Percentiles rank a stretch among this genome's conserved stretches.
These are phyloP conservation scores for Drosophila nasuta DNA, from an alignment of 1,140 invertebrate genomes.

Conservation along the genomic window DNA sequence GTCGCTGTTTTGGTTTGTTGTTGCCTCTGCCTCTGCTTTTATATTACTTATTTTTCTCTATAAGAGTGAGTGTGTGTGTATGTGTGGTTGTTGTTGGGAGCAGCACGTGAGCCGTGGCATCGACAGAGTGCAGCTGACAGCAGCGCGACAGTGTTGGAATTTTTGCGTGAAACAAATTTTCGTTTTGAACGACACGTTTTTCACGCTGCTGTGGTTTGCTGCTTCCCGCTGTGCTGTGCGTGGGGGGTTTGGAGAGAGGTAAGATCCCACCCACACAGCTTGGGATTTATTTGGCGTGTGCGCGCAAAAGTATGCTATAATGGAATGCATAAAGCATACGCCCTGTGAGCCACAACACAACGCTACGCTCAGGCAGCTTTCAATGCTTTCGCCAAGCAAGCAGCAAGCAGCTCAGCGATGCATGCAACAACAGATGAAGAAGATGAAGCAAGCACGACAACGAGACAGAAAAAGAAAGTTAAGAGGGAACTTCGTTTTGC, in stretches of 20 bases:
- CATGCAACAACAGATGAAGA: slow-evolving; percentile 32
- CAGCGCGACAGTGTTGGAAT: slow-evolving; percentile 34
- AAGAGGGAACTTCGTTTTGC: slow-evolving; percentile 9
- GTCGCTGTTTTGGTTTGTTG: slow-evolving; percentile 12
- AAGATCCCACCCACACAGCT: slow-evolving; percentile 3
- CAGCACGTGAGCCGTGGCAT: slow-evolving; percentile 35
- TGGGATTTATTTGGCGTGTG: slow-evolving; percentile 66
- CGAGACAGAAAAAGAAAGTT: not conserved
- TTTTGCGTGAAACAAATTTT: slow-evolving; percentile 50
- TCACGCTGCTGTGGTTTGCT: slow-evolving; percentile 21
- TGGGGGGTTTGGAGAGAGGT: too few relatives aligned
- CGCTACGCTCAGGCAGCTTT: slow-evolving; percentile 36
- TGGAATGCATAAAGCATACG: slow-evolving; percentile 77
- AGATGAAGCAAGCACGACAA: not conserved
- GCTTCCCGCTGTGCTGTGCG: not conserved
- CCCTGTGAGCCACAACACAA: slow-evolving; percentile 45
- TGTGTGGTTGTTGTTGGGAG: slow-evolving; percentile 2
- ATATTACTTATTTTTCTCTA: not conserved
- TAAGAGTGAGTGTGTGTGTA: not conserved
- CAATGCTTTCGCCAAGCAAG: slow-evolving; percentile 21
- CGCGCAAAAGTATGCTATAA: slow-evolving; percentile 74
- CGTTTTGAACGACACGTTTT: slow-evolving; percentile 44
- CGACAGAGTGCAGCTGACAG: slow-evolving; percentile 40
- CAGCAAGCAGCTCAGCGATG: slow-evolving; percentile 38
- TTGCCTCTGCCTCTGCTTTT: slow-evolving; percentile 7